These are phyloP conservation scores for Lasius platythorax DNA, from an alignment of 2,888 invertebrate genomes.

Conservation along the genomic window DNA sequence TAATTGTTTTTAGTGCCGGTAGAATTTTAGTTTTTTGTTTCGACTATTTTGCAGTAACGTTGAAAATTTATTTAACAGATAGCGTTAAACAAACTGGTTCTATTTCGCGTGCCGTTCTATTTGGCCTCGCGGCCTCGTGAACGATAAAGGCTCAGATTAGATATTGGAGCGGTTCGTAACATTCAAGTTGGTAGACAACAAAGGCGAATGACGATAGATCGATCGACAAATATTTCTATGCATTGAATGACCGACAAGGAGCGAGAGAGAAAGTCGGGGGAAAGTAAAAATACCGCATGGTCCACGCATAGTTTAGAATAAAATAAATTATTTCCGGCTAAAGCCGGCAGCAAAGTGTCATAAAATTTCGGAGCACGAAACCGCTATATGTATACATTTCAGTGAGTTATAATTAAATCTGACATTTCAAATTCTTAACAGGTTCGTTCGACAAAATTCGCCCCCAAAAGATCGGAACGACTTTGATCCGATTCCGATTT, in stretches of 20 bases:
- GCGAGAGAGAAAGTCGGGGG: background rate
- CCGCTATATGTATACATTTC: background rate
- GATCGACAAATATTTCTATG: constrained; percentile 29
- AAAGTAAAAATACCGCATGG: background rate
- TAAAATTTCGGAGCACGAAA: background rate
- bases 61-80: constrained; percentile 38
- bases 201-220: background rate
- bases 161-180: constrained; percentile 55
- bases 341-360: background rate
- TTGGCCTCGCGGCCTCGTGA: constrained; percentile 37
- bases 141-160: constrained; percentile 69
- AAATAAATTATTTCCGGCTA: background rate
- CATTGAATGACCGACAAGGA: background rate
- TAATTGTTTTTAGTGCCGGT: background rate
- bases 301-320: background rate
- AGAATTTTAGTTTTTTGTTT: background rate
- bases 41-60: background rate
- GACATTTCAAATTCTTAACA: background rate
- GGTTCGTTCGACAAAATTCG: background rate
- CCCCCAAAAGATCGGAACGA: background rate
- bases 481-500: background rate
- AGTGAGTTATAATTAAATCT: background rate
- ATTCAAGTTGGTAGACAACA: constrained; percentile 10
- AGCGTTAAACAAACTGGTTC: constrained; percentile 16
- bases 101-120: constrained; percentile 18